Evolutionary conservation across 1,140 invertebrate species (phyloP).

Genomic region (Penaeus indicus): DNA sequence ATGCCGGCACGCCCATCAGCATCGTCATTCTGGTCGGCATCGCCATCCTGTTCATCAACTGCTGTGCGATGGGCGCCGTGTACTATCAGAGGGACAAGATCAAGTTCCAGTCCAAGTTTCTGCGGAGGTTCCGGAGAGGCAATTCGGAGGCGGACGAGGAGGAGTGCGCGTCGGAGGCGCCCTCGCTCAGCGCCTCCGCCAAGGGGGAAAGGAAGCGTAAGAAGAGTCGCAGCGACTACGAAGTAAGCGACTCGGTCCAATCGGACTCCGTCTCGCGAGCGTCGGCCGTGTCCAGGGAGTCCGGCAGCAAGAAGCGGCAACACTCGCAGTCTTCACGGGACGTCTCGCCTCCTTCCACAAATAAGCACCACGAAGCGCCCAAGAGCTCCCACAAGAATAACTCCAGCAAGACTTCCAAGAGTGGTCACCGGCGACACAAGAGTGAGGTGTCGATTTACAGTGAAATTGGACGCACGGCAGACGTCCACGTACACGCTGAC

Average conservation of each 20-base stretch:
- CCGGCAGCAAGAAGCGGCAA: slow-evolving; percentile 34
- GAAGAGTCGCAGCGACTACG: slow-evolving; percentile 41
- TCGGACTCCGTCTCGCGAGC: slow-evolving; percentile 44
- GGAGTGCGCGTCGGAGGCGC: slow-evolving; percentile 5
- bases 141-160: slow-evolving; percentile 26
- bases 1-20: slow-evolving; percentile 72
- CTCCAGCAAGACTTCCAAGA: slow-evolving; percentile 38
- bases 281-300: slow-evolving; percentile 54
- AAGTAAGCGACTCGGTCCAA: slow-evolving; percentile 44
- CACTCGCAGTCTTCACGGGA: slow-evolving; percentile 24
- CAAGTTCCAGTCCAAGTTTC: slow-evolving; percentile 72
- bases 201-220: slow-evolving; percentile 45
- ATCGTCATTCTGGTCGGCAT: slow-evolving; percentile 84
- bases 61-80: slow-evolving; percentile 81
- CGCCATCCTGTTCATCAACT: slow-evolving; percentile 85
- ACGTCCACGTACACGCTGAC: slow-evolving; percentile 43
- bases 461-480: slow-evolving; percentile 39
- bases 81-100: slow-evolving; percentile 81
- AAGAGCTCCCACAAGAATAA: slow-evolving; percentile 41
- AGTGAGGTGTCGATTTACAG: slow-evolving; percentile 55
- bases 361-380: slow-evolving; percentile 17
- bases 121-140: slow-evolving; percentile 69
- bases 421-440: slow-evolving; percentile 48
- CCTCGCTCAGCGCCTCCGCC: neutral
- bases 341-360: neutral